Conservation (phyloP, 2,888 invertebrate species). For the Gisinianus flammeolus region DNA sequence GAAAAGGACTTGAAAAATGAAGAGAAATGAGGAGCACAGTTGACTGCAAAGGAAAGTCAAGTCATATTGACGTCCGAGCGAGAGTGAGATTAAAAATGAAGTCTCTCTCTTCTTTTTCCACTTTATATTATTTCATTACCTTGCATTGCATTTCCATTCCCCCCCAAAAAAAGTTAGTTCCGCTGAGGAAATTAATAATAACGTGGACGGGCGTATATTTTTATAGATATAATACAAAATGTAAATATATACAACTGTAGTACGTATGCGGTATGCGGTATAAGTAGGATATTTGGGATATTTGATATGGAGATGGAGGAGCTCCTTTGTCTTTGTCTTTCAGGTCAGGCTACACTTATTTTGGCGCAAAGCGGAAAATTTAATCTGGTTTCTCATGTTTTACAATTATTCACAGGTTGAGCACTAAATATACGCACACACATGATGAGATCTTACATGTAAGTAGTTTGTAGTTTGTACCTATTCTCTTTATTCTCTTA, state of each 20-base stretch:
- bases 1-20: neutral
- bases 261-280: neutral
- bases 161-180: slow-evolving; percentile 33
- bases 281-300: no score
- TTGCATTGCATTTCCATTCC: slow-evolving; percentile 5
- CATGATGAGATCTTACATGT: neutral
- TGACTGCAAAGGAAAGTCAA: slow-evolving; percentile 24
- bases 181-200: slow-evolving; percentile 38
- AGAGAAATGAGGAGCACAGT: neutral
- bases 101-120: neutral
- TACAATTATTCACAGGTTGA: slow-evolving; percentile 39
- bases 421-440: slow-evolving; percentile 25
- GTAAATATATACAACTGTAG: neutral
- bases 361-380: slow-evolving; percentile 39
- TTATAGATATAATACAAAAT: neutral
- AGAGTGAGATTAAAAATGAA: neutral
- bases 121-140: neutral
- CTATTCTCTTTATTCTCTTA: neutral
- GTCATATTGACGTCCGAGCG: neutral
- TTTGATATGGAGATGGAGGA: no score
- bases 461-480: neutral
- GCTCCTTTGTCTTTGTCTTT: neutral
- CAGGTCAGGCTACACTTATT: slow-evolving; percentile 27
- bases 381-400: slow-evolving; percentile 39
- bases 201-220: neutral